Evolutionary conservation across 2,888 invertebrate species (phyloP).

Genomic region (Autographa pulchrina): DNA sequence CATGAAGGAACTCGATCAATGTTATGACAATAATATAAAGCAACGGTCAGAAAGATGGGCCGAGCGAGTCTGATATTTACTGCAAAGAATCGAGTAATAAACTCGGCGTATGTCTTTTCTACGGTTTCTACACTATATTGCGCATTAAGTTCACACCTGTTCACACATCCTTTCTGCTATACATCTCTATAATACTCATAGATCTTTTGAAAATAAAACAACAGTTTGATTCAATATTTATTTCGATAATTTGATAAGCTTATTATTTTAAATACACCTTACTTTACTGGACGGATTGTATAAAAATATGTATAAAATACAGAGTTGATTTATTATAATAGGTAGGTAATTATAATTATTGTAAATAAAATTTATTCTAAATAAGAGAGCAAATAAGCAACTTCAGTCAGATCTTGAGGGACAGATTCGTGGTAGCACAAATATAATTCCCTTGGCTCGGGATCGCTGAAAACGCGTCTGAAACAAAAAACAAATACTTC

Average conservation of each 20-base stretch:
- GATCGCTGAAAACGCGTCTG: conserved; percentile 93
- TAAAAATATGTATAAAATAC: conserved; percentile 14
- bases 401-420: conserved; percentile 96
- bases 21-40: too few relatives aligned
- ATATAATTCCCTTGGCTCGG: conserved; percentile 94
- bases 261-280: neutral
- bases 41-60: too few relatives aligned
- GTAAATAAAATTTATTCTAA: conserved; percentile 66
- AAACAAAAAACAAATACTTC: conserved; percentile 61
- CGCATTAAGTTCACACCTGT: too few relatives aligned
- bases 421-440: conserved; percentile 96
- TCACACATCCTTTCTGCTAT: too few relatives aligned
- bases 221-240: neutral
- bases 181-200: too few relatives aligned
- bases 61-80: too few relatives aligned
- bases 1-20: too few relatives aligned
- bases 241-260: neutral
- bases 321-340: neutral
- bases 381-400: conserved; percentile 94
- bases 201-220: neutral
- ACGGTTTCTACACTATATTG: too few relatives aligned
- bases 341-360: neutral
- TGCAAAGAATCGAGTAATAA: too few relatives aligned
- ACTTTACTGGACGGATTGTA: conserved; percentile 42
- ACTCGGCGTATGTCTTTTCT: too few relatives aligned